phyloP scores from a whole-genome alignment of 2,888 invertebrate species.

The Athrips mouffetella region DNA sequence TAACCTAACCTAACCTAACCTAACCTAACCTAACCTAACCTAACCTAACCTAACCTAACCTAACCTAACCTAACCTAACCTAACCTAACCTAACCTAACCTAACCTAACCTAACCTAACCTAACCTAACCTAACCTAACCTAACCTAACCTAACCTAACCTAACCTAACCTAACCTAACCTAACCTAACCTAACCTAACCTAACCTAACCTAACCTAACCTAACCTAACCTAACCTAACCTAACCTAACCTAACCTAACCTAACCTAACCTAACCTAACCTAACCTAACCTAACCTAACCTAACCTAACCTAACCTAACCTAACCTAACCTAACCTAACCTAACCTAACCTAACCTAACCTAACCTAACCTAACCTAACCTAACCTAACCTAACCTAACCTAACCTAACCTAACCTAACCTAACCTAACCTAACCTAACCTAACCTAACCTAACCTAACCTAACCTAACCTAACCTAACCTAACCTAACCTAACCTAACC shows the following conservation, averaged over 20 bases:
- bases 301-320: constrained; percentile 19
- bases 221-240: constrained; percentile 3
- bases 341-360: constrained; percentile 3
- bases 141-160: constrained; percentile 18
- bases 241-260: constrained; percentile 19
- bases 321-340: constrained; percentile 18
- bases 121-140: constrained; percentile 19
- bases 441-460: constrained; percentile 18
- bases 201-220: constrained; percentile 18
- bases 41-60: constrained; percentile 3
- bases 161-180: constrained; percentile 3
- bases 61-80: constrained; percentile 19
- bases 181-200: constrained; percentile 19
- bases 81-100: constrained; percentile 18
- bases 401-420: constrained; percentile 3
- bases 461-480: constrained; percentile 3
- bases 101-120: constrained; percentile 3
- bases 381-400: constrained; percentile 18
- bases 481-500: constrained; percentile 19
- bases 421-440: constrained; percentile 19
- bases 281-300: constrained; percentile 3
- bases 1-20: constrained; percentile 19
- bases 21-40: constrained; percentile 18
- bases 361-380: constrained; percentile 19
- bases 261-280: constrained; percentile 18